These are phyloP conservation scores for Netelia virgata DNA, from an alignment of 2,888 invertebrate species.

Conservation along the genomic window DNA sequence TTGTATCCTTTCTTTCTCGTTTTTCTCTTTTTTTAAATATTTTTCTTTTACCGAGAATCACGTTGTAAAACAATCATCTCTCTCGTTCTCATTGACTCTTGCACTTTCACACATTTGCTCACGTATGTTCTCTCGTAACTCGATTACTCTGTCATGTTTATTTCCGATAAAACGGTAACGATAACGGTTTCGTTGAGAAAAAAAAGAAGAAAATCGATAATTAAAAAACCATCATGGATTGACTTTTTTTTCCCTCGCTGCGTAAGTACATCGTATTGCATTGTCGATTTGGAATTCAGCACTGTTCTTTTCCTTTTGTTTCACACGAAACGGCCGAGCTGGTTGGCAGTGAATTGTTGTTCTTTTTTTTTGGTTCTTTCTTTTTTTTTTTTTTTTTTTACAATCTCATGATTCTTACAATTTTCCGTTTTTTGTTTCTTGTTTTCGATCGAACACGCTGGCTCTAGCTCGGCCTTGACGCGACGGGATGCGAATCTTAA, in stretches of 20 bases:
- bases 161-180: slow-evolving; percentile 56
- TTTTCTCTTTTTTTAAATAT: slow-evolving; percentile 35
- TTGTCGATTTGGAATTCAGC: slow-evolving; percentile 83
- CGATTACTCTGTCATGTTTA: slow-evolving; percentile 59
- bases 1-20: slow-evolving; percentile 34
- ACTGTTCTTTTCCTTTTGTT: slow-evolving; percentile 68
- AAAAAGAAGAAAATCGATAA: slow-evolving; percentile 31
- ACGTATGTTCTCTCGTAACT: slow-evolving; percentile 47
- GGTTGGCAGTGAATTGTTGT: slow-evolving; percentile 75
- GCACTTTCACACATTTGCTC: slow-evolving; percentile 26
- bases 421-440: slow-evolving; percentile 23
- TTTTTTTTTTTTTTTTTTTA: slow-evolving; percentile 33
- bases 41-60: slow-evolving; percentile 64
- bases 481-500: slow-evolving; percentile 61
- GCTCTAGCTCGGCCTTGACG: slow-evolving; percentile 53
- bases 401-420: slow-evolving; percentile 23
- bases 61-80: slow-evolving; percentile 64
- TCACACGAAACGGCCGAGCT: slow-evolving; percentile 76
- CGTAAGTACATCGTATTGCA: slow-evolving; percentile 84
- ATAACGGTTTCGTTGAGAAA: slow-evolving; percentile 11
- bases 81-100: slow-evolving; percentile 40
- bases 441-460: slow-evolving; percentile 38
- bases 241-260: slow-evolving; percentile 68
- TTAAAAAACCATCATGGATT: slow-evolving; percentile 27
- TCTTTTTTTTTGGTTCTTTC: slow-evolving; percentile 17